These are phyloP conservation scores for Branchellion lobata DNA, from an alignment of 2,888 invertebrate species.

Conservation along the genomic window DNA sequence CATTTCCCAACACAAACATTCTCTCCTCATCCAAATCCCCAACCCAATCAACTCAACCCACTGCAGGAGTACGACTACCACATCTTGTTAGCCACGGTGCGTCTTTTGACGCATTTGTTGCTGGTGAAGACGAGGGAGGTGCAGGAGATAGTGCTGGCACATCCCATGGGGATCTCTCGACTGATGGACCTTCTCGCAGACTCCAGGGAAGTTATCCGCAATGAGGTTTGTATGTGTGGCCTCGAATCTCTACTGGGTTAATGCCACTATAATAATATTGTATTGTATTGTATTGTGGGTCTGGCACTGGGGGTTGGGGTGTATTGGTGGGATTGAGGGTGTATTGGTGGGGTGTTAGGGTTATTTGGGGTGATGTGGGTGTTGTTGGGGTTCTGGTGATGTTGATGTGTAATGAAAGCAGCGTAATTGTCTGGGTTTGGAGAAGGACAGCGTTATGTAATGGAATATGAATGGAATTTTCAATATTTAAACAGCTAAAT, in stretches of 20 bases:
- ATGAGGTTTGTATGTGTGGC: slow-evolving; percentile 70
- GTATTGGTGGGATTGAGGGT: background rate
- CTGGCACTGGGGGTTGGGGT: background rate
- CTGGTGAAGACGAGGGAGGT: slow-evolving; percentile 71
- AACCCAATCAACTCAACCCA: no score
- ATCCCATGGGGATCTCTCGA: slow-evolving; percentile 87
- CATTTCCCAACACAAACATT: no score
- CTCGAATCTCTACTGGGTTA: slow-evolving; percentile 49
- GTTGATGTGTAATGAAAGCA: no score
- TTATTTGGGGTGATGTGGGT: no score
- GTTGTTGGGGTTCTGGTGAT: no score
- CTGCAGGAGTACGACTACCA: slow-evolving; percentile 86
- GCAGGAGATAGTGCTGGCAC: slow-evolving; percentile 65
- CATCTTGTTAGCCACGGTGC: slow-evolving; percentile 85
- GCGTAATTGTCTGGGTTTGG: no score
- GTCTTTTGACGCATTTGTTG: slow-evolving; percentile 81
- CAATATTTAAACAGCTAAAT: no score
- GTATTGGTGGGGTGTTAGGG: no score
- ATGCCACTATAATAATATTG: background rate
- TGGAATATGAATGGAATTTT: no score
- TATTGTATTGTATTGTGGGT: background rate
- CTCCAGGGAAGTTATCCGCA: slow-evolving; percentile 88
- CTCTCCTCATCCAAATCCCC: no score
- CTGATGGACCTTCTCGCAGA: slow-evolving; percentile 93
- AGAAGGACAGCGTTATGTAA: no score